Evolutionary conservation across 2,797 vertebrate species (phyloP).

Genomic region (Echiichthys vipera): DNA sequence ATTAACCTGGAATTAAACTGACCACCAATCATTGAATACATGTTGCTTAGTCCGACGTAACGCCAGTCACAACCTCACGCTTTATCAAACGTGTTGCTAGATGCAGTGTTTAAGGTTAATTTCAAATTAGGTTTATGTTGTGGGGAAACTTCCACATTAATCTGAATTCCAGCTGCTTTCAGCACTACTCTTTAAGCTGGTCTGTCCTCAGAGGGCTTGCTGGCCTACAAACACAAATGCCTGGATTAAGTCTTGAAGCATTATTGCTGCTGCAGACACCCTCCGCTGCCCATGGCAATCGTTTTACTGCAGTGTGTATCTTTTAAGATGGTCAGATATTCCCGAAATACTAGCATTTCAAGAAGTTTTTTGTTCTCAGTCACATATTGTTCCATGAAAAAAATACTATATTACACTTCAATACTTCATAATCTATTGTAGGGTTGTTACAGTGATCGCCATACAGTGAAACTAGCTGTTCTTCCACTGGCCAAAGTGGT

Average conservation of each 20-base stretch:
- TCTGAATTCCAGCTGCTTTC: conserved; percentile 13
- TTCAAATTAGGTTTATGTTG: neutral
- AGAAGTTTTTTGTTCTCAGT: neutral
- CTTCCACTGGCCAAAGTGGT: neutral
- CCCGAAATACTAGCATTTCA: neutral
- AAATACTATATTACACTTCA: neutral
- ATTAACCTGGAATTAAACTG: neutral
- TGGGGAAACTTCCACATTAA: neutral
- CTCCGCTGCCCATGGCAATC: neutral
- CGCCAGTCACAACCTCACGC: neutral
- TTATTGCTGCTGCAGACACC: conserved; percentile 42
- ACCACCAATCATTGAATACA: neutral
- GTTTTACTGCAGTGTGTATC: conserved; percentile 3
- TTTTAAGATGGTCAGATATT: neutral
- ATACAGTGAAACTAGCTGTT: neutral
- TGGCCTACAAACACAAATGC: conserved; percentile 69
- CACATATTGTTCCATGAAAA: neutral
- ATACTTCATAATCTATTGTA: neutral
- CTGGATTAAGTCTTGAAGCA: conserved; percentile 64
- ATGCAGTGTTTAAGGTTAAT: neutral
- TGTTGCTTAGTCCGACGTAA: conserved; percentile 13
- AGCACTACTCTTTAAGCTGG: conserved; percentile 24
- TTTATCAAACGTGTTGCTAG: neutral
- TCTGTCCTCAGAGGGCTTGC: conserved; percentile 24
- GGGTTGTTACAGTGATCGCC: neutral